A percentile compares a stretch with the other conserved stretches of the same genome.
phyloP scores from a whole-genome alignment of 2,797 vertebrate species.

The Epinephelus malabaricus region DNA sequence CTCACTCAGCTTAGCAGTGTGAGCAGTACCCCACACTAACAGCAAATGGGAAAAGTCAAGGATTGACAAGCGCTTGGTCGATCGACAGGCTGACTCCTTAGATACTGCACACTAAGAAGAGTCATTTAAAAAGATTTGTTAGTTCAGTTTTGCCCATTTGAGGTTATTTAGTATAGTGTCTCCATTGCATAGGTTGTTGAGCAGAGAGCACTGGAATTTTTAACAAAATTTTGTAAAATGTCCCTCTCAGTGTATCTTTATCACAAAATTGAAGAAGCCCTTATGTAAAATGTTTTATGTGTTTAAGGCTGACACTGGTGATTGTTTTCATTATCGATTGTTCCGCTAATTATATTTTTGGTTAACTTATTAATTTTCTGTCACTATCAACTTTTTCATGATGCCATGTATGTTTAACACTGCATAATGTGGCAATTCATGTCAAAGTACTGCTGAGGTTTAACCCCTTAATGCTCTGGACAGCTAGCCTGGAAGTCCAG shows the following conservation, averaged over 20 bases:
- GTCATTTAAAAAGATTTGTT: too few relatives aligned
- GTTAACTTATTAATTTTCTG: too few relatives aligned
- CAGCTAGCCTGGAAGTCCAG: too few relatives aligned
- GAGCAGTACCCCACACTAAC: too few relatives aligned
- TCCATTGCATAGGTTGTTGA: not conserved
- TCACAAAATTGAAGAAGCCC: not conserved
- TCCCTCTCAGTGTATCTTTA: not conserved
- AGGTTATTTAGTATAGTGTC: not conserved
- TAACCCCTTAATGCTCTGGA: not conserved
- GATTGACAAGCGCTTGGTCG: too few relatives aligned
- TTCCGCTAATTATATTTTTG: too few relatives aligned
- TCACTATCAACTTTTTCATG: not conserved
- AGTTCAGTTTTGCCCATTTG: not conserved
- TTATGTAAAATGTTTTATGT: not conserved
- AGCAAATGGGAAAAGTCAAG: too few relatives aligned
- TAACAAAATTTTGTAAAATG: not conserved
- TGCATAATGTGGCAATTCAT: not conserved
- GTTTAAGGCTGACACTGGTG: too few relatives aligned
- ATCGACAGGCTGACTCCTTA: too few relatives aligned
- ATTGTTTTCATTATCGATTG: too few relatives aligned
- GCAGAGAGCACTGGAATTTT: not conserved
- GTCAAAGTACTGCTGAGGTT: not conserved
- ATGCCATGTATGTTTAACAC: not conserved
- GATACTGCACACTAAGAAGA: too few relatives aligned
- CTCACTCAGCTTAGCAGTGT: too few relatives aligned